Percentiles rank a stretch among this genome's conserved stretches.
phyloP scores from a whole-genome alignment of 1,140 invertebrate species.

The Piezodorus guildinii region DNA sequence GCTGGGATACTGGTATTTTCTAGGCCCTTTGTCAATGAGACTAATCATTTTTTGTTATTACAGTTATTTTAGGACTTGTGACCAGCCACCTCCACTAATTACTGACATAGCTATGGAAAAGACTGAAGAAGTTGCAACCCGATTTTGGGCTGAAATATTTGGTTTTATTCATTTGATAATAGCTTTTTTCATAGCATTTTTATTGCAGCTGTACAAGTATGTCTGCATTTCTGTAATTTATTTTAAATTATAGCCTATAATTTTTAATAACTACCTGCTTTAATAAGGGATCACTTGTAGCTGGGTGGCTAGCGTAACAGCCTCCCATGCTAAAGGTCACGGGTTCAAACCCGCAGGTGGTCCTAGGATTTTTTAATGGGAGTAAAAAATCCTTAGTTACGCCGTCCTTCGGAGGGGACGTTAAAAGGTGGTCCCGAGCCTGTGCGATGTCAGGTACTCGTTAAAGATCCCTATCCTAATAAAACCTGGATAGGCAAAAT shows the following conservation, averaged over 20 bases:
- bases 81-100: constrained; percentile 42
- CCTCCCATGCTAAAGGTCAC: no score
- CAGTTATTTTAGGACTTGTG: constrained; percentile 46
- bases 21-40: not conserved
- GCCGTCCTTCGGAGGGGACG: no score
- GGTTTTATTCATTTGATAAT: constrained; percentile 46
- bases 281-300: no score
- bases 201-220: constrained; percentile 41
- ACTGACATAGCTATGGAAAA: constrained; percentile 45
- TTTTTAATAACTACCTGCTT: not conserved
- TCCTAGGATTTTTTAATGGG: no score
- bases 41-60: not conserved
- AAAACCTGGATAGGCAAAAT: no score
- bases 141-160: constrained; percentile 55
- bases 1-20: not conserved
- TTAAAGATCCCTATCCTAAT: no score
- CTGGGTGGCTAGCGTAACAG: no score
- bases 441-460: no score
- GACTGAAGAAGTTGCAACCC: constrained; percentile 43
- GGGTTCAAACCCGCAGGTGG: no score
- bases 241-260: no score
- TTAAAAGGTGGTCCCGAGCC: no score
- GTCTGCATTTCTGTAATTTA: not conserved
- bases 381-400: no score
- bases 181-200: constrained; percentile 46